Evolutionary conservation across 2,797 vertebrate genomes (phyloP), one percentile per base, ranked within the genome.

Genomic region (Pseudomugil tenellus): DNA sequence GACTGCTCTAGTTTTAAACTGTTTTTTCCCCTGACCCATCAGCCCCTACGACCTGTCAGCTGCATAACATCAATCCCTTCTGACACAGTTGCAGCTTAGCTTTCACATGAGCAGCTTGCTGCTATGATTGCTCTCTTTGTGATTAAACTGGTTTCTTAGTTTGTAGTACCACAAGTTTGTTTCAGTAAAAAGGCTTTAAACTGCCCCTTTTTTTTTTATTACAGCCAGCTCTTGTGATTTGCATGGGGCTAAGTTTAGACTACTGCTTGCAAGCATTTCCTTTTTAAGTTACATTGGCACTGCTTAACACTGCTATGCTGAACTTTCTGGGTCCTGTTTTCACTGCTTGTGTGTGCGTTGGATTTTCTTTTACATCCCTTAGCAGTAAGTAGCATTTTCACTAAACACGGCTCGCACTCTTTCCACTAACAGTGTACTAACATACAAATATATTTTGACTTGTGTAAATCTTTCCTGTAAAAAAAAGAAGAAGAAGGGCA

Each of bases 401-500:
- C 3, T 41, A 41, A 6, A 2, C 2, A 6, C 8, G 6, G 19
- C 39, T 19, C 19, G 16, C 17, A 43, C 39, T 19, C 17, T 7
- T 19, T n/a, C 7, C 19, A 16, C 41, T 10, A 19, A n/a, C 41
- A 46, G 41, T n/a, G 41, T 46, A 19, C n/a, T 10, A n/a, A n/a
- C 17, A 46, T n/a, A 19, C 17, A 8, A n/a, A 19, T n/a, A 46
- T 46, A n/a, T 46, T 46, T 46, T 46, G 41, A 21, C 19, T 46
- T 46, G 7, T 19, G 19, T n/a, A n/a, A 9, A 46, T 46, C 19
- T 46, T n/a, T 46, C 19, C 19, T 9, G 41, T 14, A 25, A 53
- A 35, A 28, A 13, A n/a, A 48, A 48, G 37, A 25, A 9, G 14
- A 19, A 57, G 79, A 85, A 81, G 78, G 87, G 74, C 87, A 84